Conservation (phyloP, 2,888 invertebrate genomes). For the Lymantria dispar region DNA sequence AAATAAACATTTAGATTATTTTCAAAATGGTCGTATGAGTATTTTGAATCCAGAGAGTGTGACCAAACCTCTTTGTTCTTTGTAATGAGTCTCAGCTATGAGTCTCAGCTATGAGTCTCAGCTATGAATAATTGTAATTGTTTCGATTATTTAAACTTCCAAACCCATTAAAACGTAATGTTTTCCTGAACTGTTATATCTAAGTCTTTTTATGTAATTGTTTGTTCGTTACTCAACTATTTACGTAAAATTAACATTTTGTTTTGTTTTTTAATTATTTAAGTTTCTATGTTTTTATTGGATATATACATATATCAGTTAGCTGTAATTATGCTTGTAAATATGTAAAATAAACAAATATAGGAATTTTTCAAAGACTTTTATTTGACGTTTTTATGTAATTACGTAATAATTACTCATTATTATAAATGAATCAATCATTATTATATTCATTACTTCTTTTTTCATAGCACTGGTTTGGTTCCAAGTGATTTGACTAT, state of each 20-base stretch:
- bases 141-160: slow-evolving; percentile 13
- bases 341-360: slow-evolving; percentile 73
- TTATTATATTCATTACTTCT: too few species aligned
- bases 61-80: slow-evolving; percentile 37
- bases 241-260: neutral
- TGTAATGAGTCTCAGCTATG: slow-evolving; percentile 19
- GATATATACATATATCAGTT: slow-evolving; percentile 31
- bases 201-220: neutral
- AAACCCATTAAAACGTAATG: slow-evolving; percentile 2
- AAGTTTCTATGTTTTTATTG: slow-evolving; percentile 29
- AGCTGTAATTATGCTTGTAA: slow-evolving; percentile 71
- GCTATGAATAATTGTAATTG: slow-evolving; percentile 18
- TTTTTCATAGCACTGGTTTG: too few species aligned
- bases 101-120: slow-evolving; percentile 17
- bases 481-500: too few species aligned
- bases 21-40: slow-evolving; percentile 12
- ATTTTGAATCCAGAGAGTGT: slow-evolving; percentile 35
- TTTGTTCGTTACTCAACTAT: neutral
- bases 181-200: neutral
- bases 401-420: too few species aligned
- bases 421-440: too few species aligned
- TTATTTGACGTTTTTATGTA: slow-evolving; percentile 6
- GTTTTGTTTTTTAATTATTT: neutral
- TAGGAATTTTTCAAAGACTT: slow-evolving; percentile 11
- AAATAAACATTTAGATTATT: slow-evolving; percentile 30